phyloP scores from a whole-genome alignment of 2,113 vertebrate genomes.

The Proterorhinus semilunaris region DNA sequence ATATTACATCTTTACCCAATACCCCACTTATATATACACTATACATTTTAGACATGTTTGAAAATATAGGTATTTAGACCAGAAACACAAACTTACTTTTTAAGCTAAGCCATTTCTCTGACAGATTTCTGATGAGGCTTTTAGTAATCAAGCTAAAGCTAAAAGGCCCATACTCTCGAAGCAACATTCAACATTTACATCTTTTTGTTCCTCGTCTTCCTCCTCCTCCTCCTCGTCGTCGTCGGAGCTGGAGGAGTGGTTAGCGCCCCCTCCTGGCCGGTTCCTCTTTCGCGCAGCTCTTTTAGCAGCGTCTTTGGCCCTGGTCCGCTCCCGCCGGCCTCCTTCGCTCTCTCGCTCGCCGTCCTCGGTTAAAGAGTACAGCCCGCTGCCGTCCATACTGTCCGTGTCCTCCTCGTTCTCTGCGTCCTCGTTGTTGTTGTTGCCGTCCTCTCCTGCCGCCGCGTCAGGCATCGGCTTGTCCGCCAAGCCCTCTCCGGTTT shows the following conservation, averaged over 20 bases:
- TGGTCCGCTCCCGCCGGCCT: conserved; percentile 53
- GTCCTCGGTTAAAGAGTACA: conserved; percentile 88
- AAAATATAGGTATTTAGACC: no score
- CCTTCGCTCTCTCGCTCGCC: conserved; percentile 73
- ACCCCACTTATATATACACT: no score
- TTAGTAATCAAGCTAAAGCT: no score
- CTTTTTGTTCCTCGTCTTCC: conserved; percentile 73
- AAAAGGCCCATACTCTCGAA: neutral
- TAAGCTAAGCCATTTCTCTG: no score
- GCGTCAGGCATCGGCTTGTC: conserved; percentile 56
- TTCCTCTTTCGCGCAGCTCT: conserved; percentile 73
- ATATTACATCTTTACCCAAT: no score
- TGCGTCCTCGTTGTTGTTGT: conserved; percentile 36
- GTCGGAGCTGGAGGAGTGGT: conserved; percentile 79
- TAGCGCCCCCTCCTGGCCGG: conserved; percentile 61
- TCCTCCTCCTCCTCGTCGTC: conserved; percentile 81
- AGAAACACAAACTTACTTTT: no score
- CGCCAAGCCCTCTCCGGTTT: conserved; percentile 54
- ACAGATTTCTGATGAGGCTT: no score
- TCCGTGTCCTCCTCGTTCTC: conserved; percentile 88
- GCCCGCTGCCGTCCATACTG: conserved; percentile 92
- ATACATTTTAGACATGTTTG: no score
- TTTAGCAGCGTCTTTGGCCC: conserved; percentile 48
- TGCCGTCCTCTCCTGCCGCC: conserved; percentile 41
- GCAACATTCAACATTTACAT: conserved; percentile 19